Conservation (phyloP, 2,113 vertebrate species). For the Chaetura pelagica region DNA sequence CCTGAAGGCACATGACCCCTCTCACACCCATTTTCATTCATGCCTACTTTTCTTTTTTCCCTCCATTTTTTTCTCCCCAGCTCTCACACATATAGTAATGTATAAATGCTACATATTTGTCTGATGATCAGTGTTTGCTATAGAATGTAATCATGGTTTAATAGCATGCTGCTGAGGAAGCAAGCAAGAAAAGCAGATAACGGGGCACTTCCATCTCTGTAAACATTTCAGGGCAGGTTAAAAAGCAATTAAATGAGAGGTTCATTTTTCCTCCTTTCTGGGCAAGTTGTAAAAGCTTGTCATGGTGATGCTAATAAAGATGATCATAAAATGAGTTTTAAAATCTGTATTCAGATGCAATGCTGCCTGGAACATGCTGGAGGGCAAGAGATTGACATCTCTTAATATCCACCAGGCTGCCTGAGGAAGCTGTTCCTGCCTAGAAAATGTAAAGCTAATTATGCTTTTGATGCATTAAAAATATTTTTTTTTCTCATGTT, state of each 20-base stretch:
- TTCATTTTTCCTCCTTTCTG: not conserved
- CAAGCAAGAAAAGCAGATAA: not conserved
- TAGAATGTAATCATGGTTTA: not conserved
- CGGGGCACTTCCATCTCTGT: not conserved
- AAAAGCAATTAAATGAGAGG: not conserved
- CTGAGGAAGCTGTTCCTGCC: not conserved
- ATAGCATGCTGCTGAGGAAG: not conserved
- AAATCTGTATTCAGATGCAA: not conserved
- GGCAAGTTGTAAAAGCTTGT: not conserved
- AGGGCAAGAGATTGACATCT: not conserved
- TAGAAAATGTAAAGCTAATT: not conserved
- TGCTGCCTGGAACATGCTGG: not conserved
- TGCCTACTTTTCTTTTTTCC: not conserved
- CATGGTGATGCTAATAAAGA: not conserved
- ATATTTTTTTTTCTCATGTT: not conserved
- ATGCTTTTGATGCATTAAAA: not conserved
- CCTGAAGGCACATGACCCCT: not conserved
- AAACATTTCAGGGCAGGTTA: not conserved
- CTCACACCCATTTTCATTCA: not conserved
- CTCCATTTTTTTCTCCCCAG: not conserved
- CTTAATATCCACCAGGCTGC: not conserved
- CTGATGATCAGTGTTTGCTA: not conserved
- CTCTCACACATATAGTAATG: not conserved
- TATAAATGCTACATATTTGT: not conserved
- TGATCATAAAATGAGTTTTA: not conserved